Evolutionary conservation across 2,113 vertebrate genomes (phyloP), one percentile per base, ranked within the genome.

Genomic region (Bufo bufo): DNA sequence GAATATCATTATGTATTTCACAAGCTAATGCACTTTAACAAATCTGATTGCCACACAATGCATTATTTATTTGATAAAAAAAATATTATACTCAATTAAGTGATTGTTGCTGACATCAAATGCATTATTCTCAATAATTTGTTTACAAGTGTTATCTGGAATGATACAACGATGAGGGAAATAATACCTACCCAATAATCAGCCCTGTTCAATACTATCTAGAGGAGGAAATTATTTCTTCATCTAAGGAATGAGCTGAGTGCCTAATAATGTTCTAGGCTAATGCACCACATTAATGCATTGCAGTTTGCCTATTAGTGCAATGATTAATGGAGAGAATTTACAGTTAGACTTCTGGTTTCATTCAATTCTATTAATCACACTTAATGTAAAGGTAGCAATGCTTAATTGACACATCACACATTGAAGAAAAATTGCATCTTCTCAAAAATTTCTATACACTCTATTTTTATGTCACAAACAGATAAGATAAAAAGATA

Each of bases 401-500:
- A 7, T 87, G 89, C 17, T 75, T 90, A 85, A 91, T 90, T 33
- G 89, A 71, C 84, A 83, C 10, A 71, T 85, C 63, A 74, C 47
- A 88, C 86, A 91, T 89, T 90, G 47, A 93, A 19, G 49, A 80
- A 77, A 19, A 33, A 17, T 88, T 85, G 72, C 77, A 43, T 83
- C 90, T 87, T 45, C 20, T 80, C 82, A 72, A 90, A 90, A 61
- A 79, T 58, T 84, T 92, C 74, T 77, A 84, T 85, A 90, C n/a
- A 14, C 78, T 84, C 90, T 91, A 13, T 78, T 72, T 75, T 23
- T 85, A 72, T 86, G 90, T 90, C 82, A 91, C 81, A 91, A 93
- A 91, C 16, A 84, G 77, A 92, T 93, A 93, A 93, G 92, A 91
- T 65, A 93, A 94, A 93, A 92, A 80, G 91, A 93, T 89, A 90